phyloP scores from a whole-genome alignment of 2,113 vertebrate genomes.

The Megaceryle torquata region DNA sequence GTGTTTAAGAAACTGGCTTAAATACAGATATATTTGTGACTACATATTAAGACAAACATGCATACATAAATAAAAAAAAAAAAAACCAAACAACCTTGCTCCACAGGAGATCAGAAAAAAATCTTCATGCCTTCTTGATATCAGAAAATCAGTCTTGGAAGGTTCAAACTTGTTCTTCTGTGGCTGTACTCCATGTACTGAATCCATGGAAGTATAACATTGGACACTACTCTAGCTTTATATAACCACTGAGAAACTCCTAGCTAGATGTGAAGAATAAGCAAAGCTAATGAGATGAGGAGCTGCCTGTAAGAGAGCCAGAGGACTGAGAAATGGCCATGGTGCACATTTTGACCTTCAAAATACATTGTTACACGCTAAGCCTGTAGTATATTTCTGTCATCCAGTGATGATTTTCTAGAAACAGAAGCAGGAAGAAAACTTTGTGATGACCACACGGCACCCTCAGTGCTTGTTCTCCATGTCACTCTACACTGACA shows the following conservation, averaged over 20 bases:
- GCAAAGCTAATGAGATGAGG: background rate
- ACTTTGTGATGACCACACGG: background rate
- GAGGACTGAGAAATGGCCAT: background rate
- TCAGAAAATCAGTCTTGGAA: background rate
- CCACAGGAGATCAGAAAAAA: background rate
- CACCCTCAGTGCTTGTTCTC: background rate
- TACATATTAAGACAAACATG: background rate
- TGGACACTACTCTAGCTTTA: background rate
- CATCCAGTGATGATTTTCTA: background rate
- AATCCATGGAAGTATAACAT: rapidly evolving
- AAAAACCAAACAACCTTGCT: background rate
- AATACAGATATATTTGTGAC: background rate
- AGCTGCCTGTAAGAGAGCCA: background rate
- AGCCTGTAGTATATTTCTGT: background rate
- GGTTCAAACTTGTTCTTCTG: background rate
- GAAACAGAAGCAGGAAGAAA: background rate
- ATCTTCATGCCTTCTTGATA: background rate
- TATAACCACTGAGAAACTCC: background rate
- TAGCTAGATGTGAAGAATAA: background rate
- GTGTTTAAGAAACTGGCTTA: background rate
- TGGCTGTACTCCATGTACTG: background rate
- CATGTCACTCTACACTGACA: background rate
- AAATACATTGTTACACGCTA: background rate
- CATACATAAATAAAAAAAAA: background rate
- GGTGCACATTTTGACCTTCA: background rate